Evolutionary conservation across 2,113 vertebrate species (phyloP), one percentile per base, ranked within the genome.

Genomic region (Indri indri): DNA sequence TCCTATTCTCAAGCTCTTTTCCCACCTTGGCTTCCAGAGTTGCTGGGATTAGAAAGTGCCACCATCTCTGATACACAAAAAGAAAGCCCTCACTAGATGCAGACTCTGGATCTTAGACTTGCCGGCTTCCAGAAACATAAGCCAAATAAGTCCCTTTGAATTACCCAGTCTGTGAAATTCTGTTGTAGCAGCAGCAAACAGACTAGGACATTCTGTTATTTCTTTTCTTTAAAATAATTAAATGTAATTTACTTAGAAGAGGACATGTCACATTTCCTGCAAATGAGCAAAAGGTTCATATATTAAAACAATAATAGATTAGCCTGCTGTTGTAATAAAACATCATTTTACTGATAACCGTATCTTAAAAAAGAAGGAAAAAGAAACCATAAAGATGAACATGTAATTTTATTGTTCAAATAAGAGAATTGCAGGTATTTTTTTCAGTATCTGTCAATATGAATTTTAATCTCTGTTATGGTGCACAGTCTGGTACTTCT

Each of bases 401-500:
- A 25, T 30, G 5, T 63, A 59, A 80, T 25, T 73, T 89, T 82
- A 94, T 73, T 89, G 82, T 70, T 93, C 63, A 81, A 68, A 23
- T 32, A 71, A 88, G 9, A 42, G 12, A 71, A 50, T 32, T 52
- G 20, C 47, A 68, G 61, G 11, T 17, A 76, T 80, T 57, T 61
- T 61, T 34, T 59, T 61, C 27, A 20, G 40, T n/a, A 59, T 40
- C 40, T 52, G 34, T 32, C 57, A 85, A 8, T 8, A 32, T 22
- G 85, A 71, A n/a, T 71, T 54, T 93, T 84, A 82, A 95, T 80
- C 73, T 85, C 30, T 96, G 89, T 91, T 93, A 83, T 54, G 82
- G 80, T 52, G 89, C 79, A 37, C 91, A 93, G 22, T 94, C 71
- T 70, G 88, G 34, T 5, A 45, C 20, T 37, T 79, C 37, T 40